phyloP scores from a whole-genome alignment of 2,888 invertebrate species.

The Stictocephala bisonia region DNA sequence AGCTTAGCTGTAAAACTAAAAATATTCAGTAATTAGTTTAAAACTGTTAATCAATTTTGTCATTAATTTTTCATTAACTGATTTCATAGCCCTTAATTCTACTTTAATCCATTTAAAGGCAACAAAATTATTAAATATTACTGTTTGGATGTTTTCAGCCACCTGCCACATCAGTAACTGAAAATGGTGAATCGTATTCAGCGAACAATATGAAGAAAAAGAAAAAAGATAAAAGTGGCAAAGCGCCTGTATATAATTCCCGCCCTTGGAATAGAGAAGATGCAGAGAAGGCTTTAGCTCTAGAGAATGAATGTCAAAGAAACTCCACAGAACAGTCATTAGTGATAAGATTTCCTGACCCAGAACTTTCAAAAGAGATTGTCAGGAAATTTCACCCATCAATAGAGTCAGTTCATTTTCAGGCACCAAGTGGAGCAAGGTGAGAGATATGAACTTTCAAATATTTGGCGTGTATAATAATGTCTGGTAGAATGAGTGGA shows the following conservation, averaged over 20 bases:
- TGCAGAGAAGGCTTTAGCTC: constrained; percentile 70
- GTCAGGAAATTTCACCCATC: constrained; percentile 71
- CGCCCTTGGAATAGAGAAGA: constrained; percentile 71
- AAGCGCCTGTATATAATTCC: constrained; percentile 60
- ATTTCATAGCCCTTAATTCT: too few species aligned
- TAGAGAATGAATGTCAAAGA: constrained; percentile 71
- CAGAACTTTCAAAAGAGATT: constrained; percentile 72
- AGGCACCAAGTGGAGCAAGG: constrained; percentile 72
- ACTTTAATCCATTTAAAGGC: too few species aligned
- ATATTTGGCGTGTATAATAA: too few species aligned
- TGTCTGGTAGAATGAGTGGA: too few species aligned
- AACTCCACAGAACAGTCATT: constrained; percentile 63
- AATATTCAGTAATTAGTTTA: neutral
- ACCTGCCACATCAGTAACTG: too few species aligned
- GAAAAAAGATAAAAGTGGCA: constrained; percentile 9
- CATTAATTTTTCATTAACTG: neutral
- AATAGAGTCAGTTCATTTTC: constrained; percentile 76
- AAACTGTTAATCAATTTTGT: neutral
- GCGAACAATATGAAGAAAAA: constrained; percentile 7
- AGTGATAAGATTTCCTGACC: constrained; percentile 76
- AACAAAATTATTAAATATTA: too few species aligned
- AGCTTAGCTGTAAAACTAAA: neutral
- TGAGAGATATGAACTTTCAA: too few species aligned
- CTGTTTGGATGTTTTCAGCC: too few species aligned
- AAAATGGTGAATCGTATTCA: constrained; percentile 15